Percentiles rank a stretch among this genome's conserved stretches.
These are phyloP conservation scores for Tretioscincus oriximinensis DNA, from an alignment of 2,113 vertebrate genomes.

Conservation along the genomic window DNA sequence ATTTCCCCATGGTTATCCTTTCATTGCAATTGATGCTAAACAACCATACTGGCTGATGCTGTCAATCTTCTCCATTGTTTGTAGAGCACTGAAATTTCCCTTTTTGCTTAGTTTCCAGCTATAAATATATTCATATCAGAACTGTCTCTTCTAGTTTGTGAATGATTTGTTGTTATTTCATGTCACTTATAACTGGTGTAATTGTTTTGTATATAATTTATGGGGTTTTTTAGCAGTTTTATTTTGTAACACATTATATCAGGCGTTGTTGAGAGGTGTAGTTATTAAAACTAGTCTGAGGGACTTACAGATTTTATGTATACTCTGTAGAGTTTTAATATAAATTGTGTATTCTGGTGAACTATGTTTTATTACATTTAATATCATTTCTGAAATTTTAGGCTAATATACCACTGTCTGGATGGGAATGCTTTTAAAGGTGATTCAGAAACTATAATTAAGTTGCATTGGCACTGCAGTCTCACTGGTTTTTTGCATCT, in stretches of 20 bases:
- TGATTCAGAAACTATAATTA: no score
- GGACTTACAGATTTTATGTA: not conserved
- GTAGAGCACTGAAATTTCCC: not conserved
- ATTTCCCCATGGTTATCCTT: no score
- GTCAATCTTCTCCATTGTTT: not conserved
- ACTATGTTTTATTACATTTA: no score
- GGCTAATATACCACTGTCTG: no score
- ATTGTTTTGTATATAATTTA: not conserved
- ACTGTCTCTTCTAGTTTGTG: not conserved
- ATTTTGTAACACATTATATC: not conserved
- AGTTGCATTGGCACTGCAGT: no score
- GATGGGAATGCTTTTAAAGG: no score
- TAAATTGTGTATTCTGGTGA: no score
- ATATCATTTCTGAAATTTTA: no score
- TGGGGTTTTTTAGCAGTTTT: not conserved
- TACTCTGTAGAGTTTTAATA: no score
- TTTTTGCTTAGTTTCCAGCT: not conserved
- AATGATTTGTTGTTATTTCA: not conserved
- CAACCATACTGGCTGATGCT: no score
- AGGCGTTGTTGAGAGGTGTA: not conserved
- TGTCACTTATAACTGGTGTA: not conserved
- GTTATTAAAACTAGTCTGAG: not conserved
- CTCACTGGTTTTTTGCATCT: no score
- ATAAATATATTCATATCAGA: not conserved
- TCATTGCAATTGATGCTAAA: no score